Conservation (phyloP, 2,888 invertebrate genomes). For the Meteorus cinctellus region DNA sequence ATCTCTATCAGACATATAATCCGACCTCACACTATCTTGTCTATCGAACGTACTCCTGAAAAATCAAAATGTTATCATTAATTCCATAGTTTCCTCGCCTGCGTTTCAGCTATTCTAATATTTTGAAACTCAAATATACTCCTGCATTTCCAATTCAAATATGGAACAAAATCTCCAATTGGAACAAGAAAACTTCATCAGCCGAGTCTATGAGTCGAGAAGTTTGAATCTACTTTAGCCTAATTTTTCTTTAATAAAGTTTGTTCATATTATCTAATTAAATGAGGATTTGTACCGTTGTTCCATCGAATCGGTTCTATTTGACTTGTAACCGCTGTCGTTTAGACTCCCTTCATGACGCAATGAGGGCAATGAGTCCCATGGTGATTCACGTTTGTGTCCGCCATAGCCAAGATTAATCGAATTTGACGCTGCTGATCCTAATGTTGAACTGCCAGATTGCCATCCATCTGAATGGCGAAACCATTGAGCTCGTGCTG, state of each 20-base stretch:
- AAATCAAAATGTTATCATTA: conserved; percentile 50
- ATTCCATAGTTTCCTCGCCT: conserved; percentile 7
- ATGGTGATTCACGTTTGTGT: conserved; percentile 85
- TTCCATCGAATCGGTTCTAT: conserved; percentile 89
- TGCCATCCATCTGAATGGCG: conserved; percentile 93
- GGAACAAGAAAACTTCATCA: neutral
- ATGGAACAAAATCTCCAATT: neutral
- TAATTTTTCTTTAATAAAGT: too few species aligned
- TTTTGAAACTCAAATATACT: neutral
- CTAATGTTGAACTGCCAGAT: conserved; percentile 82
- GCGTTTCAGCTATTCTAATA: neutral
- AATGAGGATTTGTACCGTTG: conserved; percentile 79
- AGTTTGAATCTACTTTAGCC: conserved; percentile 5
- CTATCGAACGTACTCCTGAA: conserved; percentile 89
- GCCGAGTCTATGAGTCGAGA: conserved; percentile 24
- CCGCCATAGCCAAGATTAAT: conserved; percentile 67
- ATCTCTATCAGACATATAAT: conserved; percentile 93
- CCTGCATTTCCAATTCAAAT: neutral
- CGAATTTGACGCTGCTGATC: conserved; percentile 75
- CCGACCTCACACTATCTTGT: conserved; percentile 91
- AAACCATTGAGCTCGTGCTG: conserved; percentile 91
- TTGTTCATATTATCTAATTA: too few species aligned
- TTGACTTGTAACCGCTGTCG: conserved; percentile 90
- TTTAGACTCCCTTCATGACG: conserved; percentile 90
- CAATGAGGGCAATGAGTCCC: conserved; percentile 90